Percentiles rank a stretch among this genome's conserved stretches.
These are phyloP conservation scores for Ectemnius cavifrons DNA, from an alignment of 2,888 invertebrate species.

Conservation along the genomic window DNA sequence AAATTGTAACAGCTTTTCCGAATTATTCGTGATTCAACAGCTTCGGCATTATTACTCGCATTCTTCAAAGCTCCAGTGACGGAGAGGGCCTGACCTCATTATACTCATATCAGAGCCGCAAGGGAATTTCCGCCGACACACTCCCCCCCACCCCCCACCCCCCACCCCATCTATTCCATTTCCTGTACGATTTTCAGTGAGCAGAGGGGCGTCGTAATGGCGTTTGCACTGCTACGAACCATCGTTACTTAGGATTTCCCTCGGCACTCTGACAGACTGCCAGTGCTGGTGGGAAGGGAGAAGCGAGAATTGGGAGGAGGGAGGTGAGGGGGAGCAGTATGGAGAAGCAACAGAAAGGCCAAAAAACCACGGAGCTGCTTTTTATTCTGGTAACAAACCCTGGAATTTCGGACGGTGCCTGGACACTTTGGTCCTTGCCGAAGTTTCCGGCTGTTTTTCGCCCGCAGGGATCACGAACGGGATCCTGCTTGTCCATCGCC, in stretches of 20 bases:
- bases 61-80: no score
- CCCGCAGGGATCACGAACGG: background rate
- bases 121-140: conserved; percentile 20
- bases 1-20: no score
- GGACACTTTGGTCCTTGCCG: conserved; percentile 10
- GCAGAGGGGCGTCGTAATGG: conserved; percentile 39
- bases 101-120: conserved; percentile 11
- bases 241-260: conserved; percentile 44
- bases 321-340: conserved; percentile 6
- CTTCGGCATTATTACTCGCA: no score
- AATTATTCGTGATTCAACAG: no score
- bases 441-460: conserved; percentile 21
- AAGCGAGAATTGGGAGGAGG: background rate
- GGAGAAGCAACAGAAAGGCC: conserved; percentile 30
- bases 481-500: background rate
- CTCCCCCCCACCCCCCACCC: background rate
- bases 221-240: conserved; percentile 46
- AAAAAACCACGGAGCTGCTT: conserved; percentile 25
- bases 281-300: conserved; percentile 4
- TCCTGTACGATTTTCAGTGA: conserved; percentile 46
- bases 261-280: conserved; percentile 19
- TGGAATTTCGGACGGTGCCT: conserved; percentile 19
- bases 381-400: conserved; percentile 35
- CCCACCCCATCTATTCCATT: conserved; percentile 28
- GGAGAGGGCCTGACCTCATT: background rate